Base-by-base conservation (phyloP, 2,113 vertebrate species). In the Notothenia coriiceps region DNA sequence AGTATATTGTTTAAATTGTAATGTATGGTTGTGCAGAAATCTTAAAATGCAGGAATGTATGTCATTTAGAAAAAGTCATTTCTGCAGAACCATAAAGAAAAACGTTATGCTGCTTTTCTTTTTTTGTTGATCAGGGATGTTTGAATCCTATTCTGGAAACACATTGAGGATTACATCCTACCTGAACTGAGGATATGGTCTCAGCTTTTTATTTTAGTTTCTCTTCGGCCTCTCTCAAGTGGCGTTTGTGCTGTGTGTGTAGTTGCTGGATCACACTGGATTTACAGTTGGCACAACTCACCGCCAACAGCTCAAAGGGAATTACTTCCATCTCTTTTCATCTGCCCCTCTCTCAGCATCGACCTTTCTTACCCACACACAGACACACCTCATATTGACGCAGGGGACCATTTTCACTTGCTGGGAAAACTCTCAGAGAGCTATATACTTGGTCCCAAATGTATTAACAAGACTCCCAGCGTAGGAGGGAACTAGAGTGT, bases 221-320 rank as follows among this genome's bases (percentile, higher is more conserved):
- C 25, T n/a, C 33, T 22, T 44, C 2, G 11, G 25, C 25, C 25
- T 52, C 65, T 79, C 65, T 61, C 35, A 10, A 60, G 55, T 62
- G 33, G 5, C 63, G 49, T 70, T 50, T 71, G 46, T 67, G 35
- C 47, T 8, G 33, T 64, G 78, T 22, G 18, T 61, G 33, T 56
- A 55, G 72, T 61, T 29, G 6, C 67, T 54, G 46, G 47, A 67
- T 66, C 52, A 59, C 68, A 44, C 57, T 65, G 71, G 78, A 71
- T 72, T 74, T 57, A 64, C 63, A 78, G 66, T 29, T 71, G 77
- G 69, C 64, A 68, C 60, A 33, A 55, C 43, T 13, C 65, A 70
- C 25, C 1, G 40, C 71, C 73, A 82, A 2, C 73, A 60, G 80
- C 61, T 66, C 55, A 72, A 71, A 77, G 15, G 47, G 66, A 65